Percentiles rank a stretch among this genome's conserved stretches.
Evolutionary conservation across 1,140 invertebrate genomes (phyloP).

Genomic region (Zaprionus taronus): DNA sequence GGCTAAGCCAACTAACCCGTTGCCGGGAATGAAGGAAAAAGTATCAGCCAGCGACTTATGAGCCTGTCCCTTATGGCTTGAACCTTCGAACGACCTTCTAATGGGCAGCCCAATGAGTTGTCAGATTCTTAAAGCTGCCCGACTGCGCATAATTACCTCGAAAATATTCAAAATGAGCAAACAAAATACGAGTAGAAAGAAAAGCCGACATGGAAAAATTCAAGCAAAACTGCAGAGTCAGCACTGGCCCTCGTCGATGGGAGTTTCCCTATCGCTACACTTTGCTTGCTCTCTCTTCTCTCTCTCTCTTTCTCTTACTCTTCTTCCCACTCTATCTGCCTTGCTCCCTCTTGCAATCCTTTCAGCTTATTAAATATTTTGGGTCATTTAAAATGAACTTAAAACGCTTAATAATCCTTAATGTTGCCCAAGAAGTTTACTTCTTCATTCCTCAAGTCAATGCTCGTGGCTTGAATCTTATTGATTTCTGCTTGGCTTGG

Average conservation of each 20-base stretch:
- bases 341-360: background rate
- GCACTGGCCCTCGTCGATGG: background rate
- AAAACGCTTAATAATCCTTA: background rate
- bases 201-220: conserved; percentile 1
- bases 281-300: background rate
- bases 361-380: conserved; percentile 9
- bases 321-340: background rate
- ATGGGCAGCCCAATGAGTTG: conserved; percentile 47
- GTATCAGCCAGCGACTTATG: conserved; percentile 6
- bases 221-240: conserved; percentile 16
- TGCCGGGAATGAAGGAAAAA: conserved; percentile 5
- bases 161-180: conserved; percentile 40
- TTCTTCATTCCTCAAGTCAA: background rate
- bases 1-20: conserved; percentile 32
- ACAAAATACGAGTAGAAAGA: background rate
- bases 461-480: background rate
- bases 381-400: conserved; percentile 6
- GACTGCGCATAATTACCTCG: conserved; percentile 37
- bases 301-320: no score
- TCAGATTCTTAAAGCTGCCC: conserved; percentile 31
- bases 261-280: background rate
- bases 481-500: background rate
- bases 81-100: conserved; percentile 2
- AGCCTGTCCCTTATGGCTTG: background rate
- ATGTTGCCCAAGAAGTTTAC: background rate